Evolutionary conservation across 1,140 invertebrate species (phyloP).

Genomic region (Rhizoglyphus robini): DNA sequence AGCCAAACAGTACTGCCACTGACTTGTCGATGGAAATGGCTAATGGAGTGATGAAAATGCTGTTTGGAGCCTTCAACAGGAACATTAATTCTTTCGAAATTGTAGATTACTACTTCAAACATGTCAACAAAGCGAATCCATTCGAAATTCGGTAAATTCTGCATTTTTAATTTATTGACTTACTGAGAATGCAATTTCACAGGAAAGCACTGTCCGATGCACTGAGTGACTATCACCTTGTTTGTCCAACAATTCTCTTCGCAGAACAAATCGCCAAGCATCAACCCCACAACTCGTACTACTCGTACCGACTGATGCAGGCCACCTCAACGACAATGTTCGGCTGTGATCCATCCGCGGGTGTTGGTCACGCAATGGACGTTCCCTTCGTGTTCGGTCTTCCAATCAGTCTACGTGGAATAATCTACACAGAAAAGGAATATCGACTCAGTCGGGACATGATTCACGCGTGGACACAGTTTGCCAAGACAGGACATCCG

Average conservation of each 20-base stretch:
- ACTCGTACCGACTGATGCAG: too few relatives aligned
- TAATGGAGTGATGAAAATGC: too few relatives aligned
- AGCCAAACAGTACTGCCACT: too few relatives aligned
- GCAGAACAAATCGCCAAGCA: neutral
- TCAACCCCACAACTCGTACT: neutral
- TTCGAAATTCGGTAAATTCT: neutral
- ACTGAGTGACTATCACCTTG: conserved; percentile 5
- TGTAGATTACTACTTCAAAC: neutral
- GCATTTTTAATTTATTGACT: too few relatives aligned
- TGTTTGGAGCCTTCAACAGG: neutral
- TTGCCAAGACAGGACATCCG: conserved; percentile 23
- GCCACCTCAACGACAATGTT: neutral
- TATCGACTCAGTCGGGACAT: conserved; percentile 22
- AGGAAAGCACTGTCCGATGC: neutral
- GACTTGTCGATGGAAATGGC: too few relatives aligned
- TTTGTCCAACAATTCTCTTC: conserved; percentile 9
- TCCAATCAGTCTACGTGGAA: conserved; percentile 1
- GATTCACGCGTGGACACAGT: conserved; percentile 24
- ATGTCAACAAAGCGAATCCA: neutral
- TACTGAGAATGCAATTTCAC: too few relatives aligned
- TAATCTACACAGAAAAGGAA: neutral
- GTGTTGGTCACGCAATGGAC: conserved; percentile 63
- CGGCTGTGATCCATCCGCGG: too few relatives aligned
- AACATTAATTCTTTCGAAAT: neutral
- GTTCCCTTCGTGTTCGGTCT: conserved; percentile 79